Evolutionary conservation across 2,888 invertebrate genomes (phyloP).

Genomic region (Cephonodes hylas): DNA sequence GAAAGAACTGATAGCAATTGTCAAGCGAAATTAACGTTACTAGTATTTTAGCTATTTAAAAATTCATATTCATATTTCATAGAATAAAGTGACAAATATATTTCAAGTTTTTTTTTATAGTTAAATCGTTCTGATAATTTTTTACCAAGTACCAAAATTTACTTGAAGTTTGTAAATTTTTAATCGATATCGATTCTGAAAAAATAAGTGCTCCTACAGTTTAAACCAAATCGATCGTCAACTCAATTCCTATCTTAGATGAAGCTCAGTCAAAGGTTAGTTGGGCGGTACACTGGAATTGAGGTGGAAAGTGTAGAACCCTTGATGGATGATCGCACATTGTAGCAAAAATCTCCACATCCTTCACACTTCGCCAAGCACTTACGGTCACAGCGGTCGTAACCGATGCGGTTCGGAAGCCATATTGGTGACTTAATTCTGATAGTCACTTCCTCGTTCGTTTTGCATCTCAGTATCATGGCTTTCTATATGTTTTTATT

Average conservation of each 20-base stretch:
- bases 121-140: background rate
- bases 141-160: background rate
- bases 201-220: background rate
- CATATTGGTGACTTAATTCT: background rate
- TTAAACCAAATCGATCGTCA: too few species aligned
- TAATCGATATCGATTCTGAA: background rate
- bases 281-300: background rate
- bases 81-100: too few species aligned
- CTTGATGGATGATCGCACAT: background rate
- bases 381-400: background rate
- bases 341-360: background rate
- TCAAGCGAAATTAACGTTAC: background rate
- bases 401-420: background rate
- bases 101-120: background rate
- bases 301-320: background rate
- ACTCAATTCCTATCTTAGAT: background rate
- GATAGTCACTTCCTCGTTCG: background rate
- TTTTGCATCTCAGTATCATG: background rate
- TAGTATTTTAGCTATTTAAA: background rate
- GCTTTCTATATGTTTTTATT: background rate
- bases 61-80: background rate
- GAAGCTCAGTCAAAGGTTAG: background rate
- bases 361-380: background rate
- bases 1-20: background rate
- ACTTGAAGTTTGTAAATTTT: background rate